phyloP scores from a whole-genome alignment of 2,888 invertebrate genomes.

The Oxyteleia sp. region DNA sequence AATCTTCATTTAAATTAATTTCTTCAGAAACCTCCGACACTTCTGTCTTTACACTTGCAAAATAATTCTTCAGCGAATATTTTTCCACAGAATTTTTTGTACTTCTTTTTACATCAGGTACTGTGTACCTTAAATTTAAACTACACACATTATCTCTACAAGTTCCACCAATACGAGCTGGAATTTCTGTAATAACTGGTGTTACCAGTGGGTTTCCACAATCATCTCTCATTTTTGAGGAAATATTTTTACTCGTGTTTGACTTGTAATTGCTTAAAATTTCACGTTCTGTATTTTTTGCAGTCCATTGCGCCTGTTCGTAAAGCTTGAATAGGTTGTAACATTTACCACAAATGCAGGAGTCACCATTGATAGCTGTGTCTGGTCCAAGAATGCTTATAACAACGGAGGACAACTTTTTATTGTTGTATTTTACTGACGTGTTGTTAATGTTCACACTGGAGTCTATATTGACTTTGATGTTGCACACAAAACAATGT shows the following conservation, averaged over 20 bases:
- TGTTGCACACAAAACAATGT: constrained; percentile 80
- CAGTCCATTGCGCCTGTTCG: constrained; percentile 82
- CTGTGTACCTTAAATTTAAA: too few relatives aligned
- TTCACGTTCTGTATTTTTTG: constrained; percentile 78
- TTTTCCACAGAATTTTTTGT: constrained; percentile 20
- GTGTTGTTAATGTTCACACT: constrained; percentile 81
- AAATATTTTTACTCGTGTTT: constrained; percentile 15
- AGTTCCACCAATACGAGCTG: not conserved
- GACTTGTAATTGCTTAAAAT: constrained; percentile 79
- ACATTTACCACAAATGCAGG: constrained; percentile 80
- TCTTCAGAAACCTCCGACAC: not conserved
- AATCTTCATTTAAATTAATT: constrained; percentile 14
- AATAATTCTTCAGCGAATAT: constrained; percentile 53
- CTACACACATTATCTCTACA: not conserved
- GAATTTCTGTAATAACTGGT: not conserved
- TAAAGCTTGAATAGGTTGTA: constrained; percentile 81
- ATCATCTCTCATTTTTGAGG: not conserved
- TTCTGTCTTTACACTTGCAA: constrained; percentile 30
- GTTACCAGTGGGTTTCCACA: too few relatives aligned
- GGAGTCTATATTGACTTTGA: constrained; percentile 70
- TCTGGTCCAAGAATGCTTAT: constrained; percentile 75
- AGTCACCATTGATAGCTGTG: constrained; percentile 72
- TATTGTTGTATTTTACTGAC: constrained; percentile 77
- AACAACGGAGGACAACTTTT: constrained; percentile 78
- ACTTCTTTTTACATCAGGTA: not conserved